phyloP scores from a whole-genome alignment of 2,797 vertebrate species.

The Chrosomus eos region DNA sequence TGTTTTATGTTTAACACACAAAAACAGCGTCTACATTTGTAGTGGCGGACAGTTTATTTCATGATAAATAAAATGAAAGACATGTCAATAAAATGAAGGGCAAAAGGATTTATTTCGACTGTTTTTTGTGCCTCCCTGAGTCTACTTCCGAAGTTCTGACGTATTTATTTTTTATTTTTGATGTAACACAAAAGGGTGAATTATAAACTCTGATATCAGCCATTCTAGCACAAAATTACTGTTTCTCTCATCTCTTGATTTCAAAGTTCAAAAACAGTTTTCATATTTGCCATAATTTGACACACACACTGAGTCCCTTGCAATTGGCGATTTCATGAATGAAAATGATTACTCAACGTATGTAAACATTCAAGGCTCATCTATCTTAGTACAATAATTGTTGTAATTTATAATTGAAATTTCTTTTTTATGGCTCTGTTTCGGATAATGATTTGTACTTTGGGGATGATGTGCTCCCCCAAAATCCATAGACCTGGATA shows the following conservation, averaged over 20 bases:
- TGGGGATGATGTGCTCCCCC: not conserved
- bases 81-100: not conserved
- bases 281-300: not conserved
- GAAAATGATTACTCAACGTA: not conserved
- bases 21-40: not conserved
- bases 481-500: not conserved
- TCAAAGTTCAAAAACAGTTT: not conserved
- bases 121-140: not conserved
- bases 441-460: not conserved
- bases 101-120: not conserved
- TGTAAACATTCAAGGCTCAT: not conserved
- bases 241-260: not conserved
- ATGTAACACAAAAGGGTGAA: not conserved
- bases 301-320: too few species aligned
- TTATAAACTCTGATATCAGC: not conserved
- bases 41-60: not conserved
- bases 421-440: not conserved
- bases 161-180: not conserved
- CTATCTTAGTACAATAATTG: not conserved
- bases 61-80: not conserved
- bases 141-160: not conserved
- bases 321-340: not conserved
- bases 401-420: not conserved
- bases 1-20: not conserved
- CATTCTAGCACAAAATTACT: not conserved